These are phyloP conservation scores for Siniperca obscura DNA, from an alignment of 2,797 vertebrate genomes.

Conservation along the genomic window DNA sequence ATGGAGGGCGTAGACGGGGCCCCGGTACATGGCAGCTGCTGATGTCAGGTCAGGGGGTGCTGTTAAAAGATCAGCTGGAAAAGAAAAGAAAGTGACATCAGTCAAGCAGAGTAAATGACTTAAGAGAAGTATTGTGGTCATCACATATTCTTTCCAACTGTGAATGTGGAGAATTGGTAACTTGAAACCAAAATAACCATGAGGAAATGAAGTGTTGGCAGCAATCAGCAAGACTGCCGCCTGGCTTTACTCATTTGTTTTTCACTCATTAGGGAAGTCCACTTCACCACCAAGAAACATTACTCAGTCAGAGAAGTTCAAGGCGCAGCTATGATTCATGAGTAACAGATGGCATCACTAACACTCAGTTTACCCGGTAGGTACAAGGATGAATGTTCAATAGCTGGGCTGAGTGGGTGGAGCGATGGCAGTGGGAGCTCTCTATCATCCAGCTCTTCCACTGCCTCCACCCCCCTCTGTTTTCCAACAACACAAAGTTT, in stretches of 20 bases:
- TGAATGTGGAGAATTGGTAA: conserved; percentile 22
- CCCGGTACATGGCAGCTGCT: conserved; percentile 95
- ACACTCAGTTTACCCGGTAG: conserved; percentile 69
- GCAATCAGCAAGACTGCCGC: conserved; percentile 53
- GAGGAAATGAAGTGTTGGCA: conserved; percentile 59
- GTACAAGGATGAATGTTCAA: conserved; percentile 77
- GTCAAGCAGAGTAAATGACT: conserved; percentile 5
- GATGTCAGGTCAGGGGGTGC: conserved; percentile 97
- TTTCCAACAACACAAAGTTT: conserved; percentile 24
- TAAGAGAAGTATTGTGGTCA: neutral
- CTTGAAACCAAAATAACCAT: conserved; percentile 48
- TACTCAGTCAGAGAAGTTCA: conserved; percentile 67
- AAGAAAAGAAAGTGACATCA: conserved; percentile 12
- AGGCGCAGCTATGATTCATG: conserved; percentile 74
- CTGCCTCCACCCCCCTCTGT: conserved; percentile 10
- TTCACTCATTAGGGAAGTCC: conserved; percentile 72
- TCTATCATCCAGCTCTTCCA: conserved; percentile 51
- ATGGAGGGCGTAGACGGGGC: conserved; percentile 95
- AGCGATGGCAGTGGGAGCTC: conserved; percentile 50
- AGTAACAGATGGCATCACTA: conserved; percentile 82
- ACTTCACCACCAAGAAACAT: conserved; percentile 66
- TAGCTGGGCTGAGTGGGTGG: conserved; percentile 69
- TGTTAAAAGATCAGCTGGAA: conserved; percentile 91
- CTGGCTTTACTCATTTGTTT: conserved; percentile 62
- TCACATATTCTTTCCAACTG: neutral